Evolutionary conservation across 35 echinoderm and acorn worm genomes (phyloP).

Genomic region (Amphiura filiformis): DNA sequence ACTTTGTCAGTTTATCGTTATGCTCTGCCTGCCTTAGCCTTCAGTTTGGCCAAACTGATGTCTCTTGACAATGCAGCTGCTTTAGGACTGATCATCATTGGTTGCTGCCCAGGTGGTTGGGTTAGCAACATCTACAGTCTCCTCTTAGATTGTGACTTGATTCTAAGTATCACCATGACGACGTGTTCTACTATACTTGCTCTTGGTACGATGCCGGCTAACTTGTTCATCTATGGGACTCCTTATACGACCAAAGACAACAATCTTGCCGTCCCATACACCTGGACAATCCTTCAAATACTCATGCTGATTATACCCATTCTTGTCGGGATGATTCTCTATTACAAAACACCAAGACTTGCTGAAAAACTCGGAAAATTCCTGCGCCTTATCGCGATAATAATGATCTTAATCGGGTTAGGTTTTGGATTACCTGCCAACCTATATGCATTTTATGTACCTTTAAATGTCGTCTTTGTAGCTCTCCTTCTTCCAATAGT

Average conservation of each 20-base stretch:
- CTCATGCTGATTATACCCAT: conserved; percentile 45
- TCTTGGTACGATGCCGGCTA: conserved; percentile 49
- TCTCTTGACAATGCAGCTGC: conserved; percentile 2
- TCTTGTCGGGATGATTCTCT: conserved; percentile 38
- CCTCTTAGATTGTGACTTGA: conserved; percentile 37
- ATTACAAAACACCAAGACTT: background rate
- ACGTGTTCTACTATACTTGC: conserved; percentile 37
- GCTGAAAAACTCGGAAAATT: background rate
- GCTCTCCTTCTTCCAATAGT: conserved; percentile 30
- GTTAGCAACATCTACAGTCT: conserved; percentile 45
- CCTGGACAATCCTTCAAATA: conserved; percentile 29
- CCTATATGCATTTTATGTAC: conserved; percentile 27
- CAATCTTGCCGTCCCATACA: conserved; percentile 21
- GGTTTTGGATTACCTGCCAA: conserved; percentile 26
- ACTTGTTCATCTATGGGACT: conserved; percentile 41
- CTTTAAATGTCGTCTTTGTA: conserved; percentile 13
- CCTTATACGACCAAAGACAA: background rate
- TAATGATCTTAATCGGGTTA: conserved; percentile 5
- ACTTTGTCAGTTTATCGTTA: conserved; percentile 36
- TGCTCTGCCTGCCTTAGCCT: conserved; percentile 36
- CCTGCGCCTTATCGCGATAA: background rate
- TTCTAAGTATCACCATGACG: conserved; percentile 57
- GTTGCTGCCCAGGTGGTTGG: conserved; percentile 53
- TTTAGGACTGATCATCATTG: conserved; percentile 37
- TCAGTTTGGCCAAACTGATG: conserved; percentile 11